A percentile compares a stretch with the other conserved stretches of the same genome.
Conservation (phyloP, 2,113 vertebrate species). For the Glaucidium brasilianum region DNA sequence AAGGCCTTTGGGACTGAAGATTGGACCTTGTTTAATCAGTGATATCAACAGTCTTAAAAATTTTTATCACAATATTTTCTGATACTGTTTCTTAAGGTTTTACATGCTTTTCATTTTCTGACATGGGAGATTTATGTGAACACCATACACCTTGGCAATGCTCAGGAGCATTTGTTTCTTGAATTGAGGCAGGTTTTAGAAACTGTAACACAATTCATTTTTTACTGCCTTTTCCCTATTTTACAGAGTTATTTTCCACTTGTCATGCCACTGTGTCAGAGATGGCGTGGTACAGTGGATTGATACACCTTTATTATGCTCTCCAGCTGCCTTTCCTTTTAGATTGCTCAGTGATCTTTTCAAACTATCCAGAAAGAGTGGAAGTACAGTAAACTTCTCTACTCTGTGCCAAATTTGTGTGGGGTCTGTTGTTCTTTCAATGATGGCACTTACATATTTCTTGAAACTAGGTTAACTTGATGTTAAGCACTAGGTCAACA, state of each 20-base stretch:
- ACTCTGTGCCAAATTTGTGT: neutral
- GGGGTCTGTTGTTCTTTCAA: neutral
- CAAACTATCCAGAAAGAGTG: neutral
- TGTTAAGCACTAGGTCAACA: neutral
- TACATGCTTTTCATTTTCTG: neutral
- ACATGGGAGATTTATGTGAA: constrained; percentile 39
- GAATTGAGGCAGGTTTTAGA: constrained; percentile 46
- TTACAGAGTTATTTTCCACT: constrained; percentile 54
- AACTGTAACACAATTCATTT: constrained; percentile 53
- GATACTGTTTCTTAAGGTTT: neutral
- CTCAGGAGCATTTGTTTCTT: constrained; percentile 36
- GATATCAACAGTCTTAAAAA: neutral
- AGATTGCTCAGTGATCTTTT: neutral
- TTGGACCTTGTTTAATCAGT: neutral
- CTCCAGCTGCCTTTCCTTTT: neutral
- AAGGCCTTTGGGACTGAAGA: neutral
- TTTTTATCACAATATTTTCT: neutral
- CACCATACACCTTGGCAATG: neutral
- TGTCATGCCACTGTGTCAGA: constrained; percentile 27
- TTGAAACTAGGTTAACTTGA: neutral
- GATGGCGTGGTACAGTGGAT: neutral
- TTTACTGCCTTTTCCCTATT: constrained; percentile 40
- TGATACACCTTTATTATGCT: constrained; percentile 45
- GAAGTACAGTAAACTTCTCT: neutral
- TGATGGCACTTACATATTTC: neutral